Percentiles rank a stretch among this genome's conserved stretches.
Conservation (phyloP, 2,113 vertebrate genomes). For the Paramisgurnus dabryanus region DNA sequence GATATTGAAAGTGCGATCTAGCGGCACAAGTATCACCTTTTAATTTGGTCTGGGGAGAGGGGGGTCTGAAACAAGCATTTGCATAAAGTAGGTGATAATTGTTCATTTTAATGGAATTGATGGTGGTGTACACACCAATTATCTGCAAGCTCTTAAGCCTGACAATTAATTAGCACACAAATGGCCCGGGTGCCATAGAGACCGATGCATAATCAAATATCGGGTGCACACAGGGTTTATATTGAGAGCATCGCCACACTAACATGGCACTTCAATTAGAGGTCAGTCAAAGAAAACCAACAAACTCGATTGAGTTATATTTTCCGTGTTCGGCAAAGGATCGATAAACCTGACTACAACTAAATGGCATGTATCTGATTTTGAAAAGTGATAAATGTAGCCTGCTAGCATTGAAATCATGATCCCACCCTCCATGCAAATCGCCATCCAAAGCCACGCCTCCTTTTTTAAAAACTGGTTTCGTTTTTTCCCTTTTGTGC, state of each 20-base stretch:
- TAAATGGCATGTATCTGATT: too few species aligned
- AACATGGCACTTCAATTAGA: constrained; percentile 47
- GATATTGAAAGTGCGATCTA: constrained; percentile 43
- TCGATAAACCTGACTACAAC: too few species aligned
- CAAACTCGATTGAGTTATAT: constrained; percentile 21
- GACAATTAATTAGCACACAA: constrained; percentile 56
- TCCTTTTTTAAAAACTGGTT: too few species aligned
- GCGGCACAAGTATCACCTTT: constrained; percentile 43
- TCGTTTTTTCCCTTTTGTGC: too few species aligned
- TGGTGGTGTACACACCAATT: constrained; percentile 57
- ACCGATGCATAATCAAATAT: constrained; percentile 48
- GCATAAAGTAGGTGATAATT: constrained; percentile 56
- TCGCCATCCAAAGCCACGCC: too few species aligned
- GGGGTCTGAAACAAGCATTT: constrained; percentile 38
- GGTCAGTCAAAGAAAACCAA: constrained; percentile 47
- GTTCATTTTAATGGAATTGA: constrained; percentile 57
- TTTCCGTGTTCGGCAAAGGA: neutral
- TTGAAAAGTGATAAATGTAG: too few species aligned
- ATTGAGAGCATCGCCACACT: constrained; percentile 33
- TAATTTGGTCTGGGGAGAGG: constrained; percentile 42
- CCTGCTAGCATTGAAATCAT: too few species aligned
- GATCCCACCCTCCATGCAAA: too few species aligned
- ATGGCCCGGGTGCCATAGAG: constrained; percentile 44
- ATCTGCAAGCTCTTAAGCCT: constrained; percentile 56
- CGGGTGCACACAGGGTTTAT: constrained; percentile 34